Evolutionary conservation across 2,797 vertebrate genomes (phyloP), one percentile per base, ranked within the genome.

Genomic region (Notamacropus eugenii): DNA sequence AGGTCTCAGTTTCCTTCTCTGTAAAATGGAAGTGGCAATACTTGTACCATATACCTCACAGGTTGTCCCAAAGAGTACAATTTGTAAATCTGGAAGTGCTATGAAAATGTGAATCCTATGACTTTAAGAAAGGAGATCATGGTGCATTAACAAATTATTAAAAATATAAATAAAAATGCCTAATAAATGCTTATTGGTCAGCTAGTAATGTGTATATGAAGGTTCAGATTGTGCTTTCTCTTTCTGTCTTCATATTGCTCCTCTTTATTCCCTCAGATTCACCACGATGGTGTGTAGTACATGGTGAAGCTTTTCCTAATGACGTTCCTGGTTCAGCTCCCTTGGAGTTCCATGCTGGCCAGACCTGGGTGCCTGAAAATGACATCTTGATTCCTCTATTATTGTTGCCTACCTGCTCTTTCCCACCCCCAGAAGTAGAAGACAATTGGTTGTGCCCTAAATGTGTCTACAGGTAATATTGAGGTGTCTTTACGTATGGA

Each of bases 371-470:
- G 1, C 97, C 97, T 14, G 40, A 93, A 28, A 92, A 91, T 46
- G 90, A 91, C 27, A 94, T 34, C 16, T 97, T 98, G 97, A 91
- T 94, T 22, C 93, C 58, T 55, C 97, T 98, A 56, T 93, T 97
- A 31, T 31, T 98, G n/a, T 91, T 98, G 74, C 97, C 98, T 0
- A 95, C 97, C 57, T 98, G 97, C 50, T 27, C 57, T 59, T 97
- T 98, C 58, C 95, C 97, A 90, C 11, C 91, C 13, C 82, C 94
- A 1, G 95, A 55, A 10, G 4, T 94, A 8, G 98, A 98, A 91
- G 98, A 98, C 54, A 98, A 98, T 13, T 34, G 97, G 96, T 74
- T 98, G 22, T 98, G 98, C 28, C 98, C 97, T 27, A 95, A 96
- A 16, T 98, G 98, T 94, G 95, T 55, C 40, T 67, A 95, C 56